Evolutionary conservation across 23 tunicate species (phyloP).

Genomic region (Oikopleura albicans): DNA sequence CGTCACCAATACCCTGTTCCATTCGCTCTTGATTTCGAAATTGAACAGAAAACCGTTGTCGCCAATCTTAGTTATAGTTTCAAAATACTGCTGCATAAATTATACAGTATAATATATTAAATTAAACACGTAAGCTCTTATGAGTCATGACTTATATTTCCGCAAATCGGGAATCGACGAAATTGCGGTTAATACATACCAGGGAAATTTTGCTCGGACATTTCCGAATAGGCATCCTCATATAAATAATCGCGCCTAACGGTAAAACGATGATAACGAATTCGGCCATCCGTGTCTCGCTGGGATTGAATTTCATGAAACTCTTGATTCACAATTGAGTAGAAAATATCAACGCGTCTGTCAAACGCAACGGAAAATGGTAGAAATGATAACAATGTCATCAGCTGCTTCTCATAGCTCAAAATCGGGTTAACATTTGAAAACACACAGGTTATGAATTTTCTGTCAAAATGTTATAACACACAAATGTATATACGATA

Average conservation of each 20-base stretch:
- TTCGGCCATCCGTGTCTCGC: neutral
- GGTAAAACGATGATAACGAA: neutral
- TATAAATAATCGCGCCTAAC: neutral
- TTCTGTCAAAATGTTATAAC: no score
- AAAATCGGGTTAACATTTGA: no score
- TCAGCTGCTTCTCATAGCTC: conserved; percentile 11
- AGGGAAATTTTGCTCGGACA: neutral
- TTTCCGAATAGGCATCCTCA: conserved; percentile 13
- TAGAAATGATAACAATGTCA: neutral
- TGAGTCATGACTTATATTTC: no score
- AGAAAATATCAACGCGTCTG: neutral
- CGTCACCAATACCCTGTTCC: neutral
- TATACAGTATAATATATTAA: no score
- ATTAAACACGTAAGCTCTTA: no score
- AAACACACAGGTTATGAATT: no score
- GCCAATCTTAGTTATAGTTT: conserved; percentile 63
- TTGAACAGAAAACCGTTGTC: conserved; percentile 53
- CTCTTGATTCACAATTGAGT: neutral
- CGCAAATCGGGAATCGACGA: no score
- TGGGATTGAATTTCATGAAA: neutral
- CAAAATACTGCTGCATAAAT: no score
- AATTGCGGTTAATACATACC: no score
- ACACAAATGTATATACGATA: no score
- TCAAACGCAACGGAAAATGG: neutral
- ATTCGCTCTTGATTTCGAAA: conserved; percentile 17